Evolutionary conservation across 2,113 vertebrate genomes (phyloP), one percentile per base, ranked within the genome.

Genomic region (Chaenocephalus aceratus): DNA sequence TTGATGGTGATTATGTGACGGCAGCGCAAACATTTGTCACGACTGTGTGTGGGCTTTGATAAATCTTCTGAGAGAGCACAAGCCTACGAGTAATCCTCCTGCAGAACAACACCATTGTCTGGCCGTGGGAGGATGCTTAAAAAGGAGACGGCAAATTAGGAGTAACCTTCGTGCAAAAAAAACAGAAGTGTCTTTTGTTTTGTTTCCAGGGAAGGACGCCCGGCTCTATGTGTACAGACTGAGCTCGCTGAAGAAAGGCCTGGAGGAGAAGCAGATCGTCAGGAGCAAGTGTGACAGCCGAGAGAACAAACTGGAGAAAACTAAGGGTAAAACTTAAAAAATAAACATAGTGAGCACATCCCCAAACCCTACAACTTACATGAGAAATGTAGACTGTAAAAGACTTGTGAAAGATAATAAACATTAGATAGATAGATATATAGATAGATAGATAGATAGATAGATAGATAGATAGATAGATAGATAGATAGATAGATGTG

Each of bases 281-380:
- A 94, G 93, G 56, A 90, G 93, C 94, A 97, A 97, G 86, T 97
- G 95, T 0, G 97, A 99, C 94, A 97, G 97, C 89, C 93, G 97
- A 85, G 98, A 98, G 79, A 98, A 99, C 90, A 99, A 99, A 89
- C 95, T 99, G 85, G 98, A 99, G 92, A 99, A 98, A 91, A 99
- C 98, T 12, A 98, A 97, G 97, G 98, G 98, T 98, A 91, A 69
- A 5, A 9, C 64, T 13, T 54, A 51, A 26, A 46, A 10, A 18
- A 21, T 18, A 9, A 12, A 34, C 65, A 61, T 9, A 46, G 3
- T 18, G 57, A 56, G 46, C 53, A 49, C 60, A 65, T 0, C 5
- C 34, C 9, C 15, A 53, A 60, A 57, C 58, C 26, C 21, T 3
- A 14, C 65, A 11, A 5, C 11, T 23, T 61, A 53, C 46, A 65